Percentiles rank a stretch among this genome's conserved stretches.
Evolutionary conservation across 2,888 invertebrate species (phyloP).

Genomic region (Stenichneumon culpator): DNA sequence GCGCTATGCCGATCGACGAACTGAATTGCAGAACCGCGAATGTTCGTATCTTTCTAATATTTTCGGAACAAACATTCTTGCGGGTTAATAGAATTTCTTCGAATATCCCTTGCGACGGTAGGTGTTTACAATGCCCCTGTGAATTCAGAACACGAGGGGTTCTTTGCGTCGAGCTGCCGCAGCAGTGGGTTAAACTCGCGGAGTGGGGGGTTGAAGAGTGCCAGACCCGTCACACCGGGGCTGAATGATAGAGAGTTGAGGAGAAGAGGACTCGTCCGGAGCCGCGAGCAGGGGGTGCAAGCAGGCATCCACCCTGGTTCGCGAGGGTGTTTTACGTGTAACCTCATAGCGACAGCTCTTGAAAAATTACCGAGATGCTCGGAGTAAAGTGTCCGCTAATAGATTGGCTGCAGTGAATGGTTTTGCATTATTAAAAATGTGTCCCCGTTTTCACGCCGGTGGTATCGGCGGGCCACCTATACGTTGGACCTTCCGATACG

Average conservation of each 20-base stretch:
- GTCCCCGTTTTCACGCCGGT: conserved; percentile 36
- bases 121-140: conserved; percentile 52
- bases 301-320: conserved; percentile 38
- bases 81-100: conserved; percentile 19
- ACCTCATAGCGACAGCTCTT: conserved; percentile 76
- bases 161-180: conserved; percentile 51
- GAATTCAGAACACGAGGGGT: conserved; percentile 61
- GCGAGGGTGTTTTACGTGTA: conserved; percentile 70
- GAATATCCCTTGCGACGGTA: conserved; percentile 1
- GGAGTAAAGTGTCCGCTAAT: conserved; percentile 78
- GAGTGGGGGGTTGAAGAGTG: conserved; percentile 63
- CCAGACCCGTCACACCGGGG: conserved; percentile 64
- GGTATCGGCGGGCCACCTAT: neutral
- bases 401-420: conserved; percentile 73
- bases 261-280: conserved; percentile 35
- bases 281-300: conserved; percentile 45
- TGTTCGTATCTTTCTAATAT: too few relatives aligned
- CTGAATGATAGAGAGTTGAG: conserved; percentile 68
- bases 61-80: neutral
- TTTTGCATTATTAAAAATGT: conserved; percentile 72
- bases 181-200: conserved; percentile 65
- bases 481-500: neutral
- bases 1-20: too few relatives aligned
- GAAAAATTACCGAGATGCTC: conserved; percentile 76
- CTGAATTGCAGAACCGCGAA: too few relatives aligned